Conservation (phyloP, 64 coral and sea anemone genomes). For the Stichodactyla mertensii region DNA sequence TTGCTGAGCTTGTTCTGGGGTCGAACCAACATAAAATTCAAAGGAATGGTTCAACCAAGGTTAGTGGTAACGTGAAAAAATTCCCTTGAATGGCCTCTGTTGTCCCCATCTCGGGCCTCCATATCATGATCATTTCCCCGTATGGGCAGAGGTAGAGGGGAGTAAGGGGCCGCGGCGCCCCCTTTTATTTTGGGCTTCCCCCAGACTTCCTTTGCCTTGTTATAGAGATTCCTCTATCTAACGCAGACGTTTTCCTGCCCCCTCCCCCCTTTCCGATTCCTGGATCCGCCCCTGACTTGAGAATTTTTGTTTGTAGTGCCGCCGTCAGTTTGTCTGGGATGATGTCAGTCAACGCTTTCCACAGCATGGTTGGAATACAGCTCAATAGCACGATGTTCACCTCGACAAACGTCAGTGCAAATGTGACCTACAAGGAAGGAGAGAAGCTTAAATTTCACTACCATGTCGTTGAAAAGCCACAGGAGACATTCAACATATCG, state of each 20-base stretch:
- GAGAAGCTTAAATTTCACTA: slow-evolving; percentile 36
- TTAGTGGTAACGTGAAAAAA: neutral
- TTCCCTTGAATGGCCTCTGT: no score
- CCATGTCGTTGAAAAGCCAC: slow-evolving; percentile 61
- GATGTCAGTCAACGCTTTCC: slow-evolving; percentile 56
- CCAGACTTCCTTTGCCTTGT: no score
- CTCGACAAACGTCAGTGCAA: slow-evolving; percentile 58
- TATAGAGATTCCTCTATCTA: no score
- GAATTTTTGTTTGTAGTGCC: slow-evolving; percentile 17
- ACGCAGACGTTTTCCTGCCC: no score
- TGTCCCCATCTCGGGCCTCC: no score
- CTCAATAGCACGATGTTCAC: slow-evolving; percentile 52
- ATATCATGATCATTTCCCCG: no score
- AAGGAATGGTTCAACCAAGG: slow-evolving; percentile 31
- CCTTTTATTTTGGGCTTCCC: no score
- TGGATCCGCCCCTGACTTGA: no score
- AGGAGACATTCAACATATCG: slow-evolving; percentile 71
- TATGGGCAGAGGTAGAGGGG: no score
- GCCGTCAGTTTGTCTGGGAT: slow-evolving; percentile 47
- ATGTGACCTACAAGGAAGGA: slow-evolving; percentile 58
- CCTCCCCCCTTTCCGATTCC: no score
- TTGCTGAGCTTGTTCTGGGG: slow-evolving; percentile 55
- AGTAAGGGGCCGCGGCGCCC: no score
- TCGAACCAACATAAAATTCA: slow-evolving; percentile 3
- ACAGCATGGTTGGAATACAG: slow-evolving; percentile 48